A percentile compares a stretch with the other conserved stretches of the same genome.
Evolutionary conservation across 2,888 invertebrate genomes (phyloP).

Genomic region (Endotricha flammealis): DNA sequence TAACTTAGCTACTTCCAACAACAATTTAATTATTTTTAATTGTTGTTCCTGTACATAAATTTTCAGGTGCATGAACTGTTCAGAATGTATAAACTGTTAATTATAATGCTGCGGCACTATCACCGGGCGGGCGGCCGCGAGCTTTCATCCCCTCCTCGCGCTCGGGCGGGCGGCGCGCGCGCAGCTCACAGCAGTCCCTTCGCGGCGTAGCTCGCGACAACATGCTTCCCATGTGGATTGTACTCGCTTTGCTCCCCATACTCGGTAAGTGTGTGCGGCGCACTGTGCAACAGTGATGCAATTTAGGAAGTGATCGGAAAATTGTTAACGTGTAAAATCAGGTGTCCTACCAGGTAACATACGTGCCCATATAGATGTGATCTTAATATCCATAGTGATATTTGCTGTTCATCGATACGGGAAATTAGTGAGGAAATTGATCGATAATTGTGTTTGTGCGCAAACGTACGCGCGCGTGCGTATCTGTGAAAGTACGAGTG

Average conservation of each 20-base stretch:
- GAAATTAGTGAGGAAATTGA: slow-evolving; percentile 31
- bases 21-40: too few relatives aligned
- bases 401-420: neutral
- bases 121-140: slow-evolving; percentile 55
- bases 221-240: slow-evolving; percentile 73
- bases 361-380: neutral
- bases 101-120: slow-evolving; percentile 8
- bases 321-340: slow-evolving; percentile 7
- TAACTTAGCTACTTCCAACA: too few relatives aligned
- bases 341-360: slow-evolving; percentile 3
- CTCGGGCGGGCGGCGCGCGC: slow-evolving; percentile 47
- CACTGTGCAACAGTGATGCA: slow-evolving; percentile 25
- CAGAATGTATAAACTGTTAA: slow-evolving; percentile 2
- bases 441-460: slow-evolving; percentile 31
- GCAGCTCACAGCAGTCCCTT: slow-evolving; percentile 49
- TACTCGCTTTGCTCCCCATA: slow-evolving; percentile 68
- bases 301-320: slow-evolving; percentile 30
- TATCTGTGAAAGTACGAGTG: slow-evolving; percentile 36
- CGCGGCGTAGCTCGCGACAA: slow-evolving; percentile 67
- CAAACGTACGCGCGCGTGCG: slow-evolving; percentile 30
- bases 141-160: slow-evolving; percentile 47
- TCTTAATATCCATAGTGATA: slow-evolving; percentile 6
- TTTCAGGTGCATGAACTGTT: neutral
- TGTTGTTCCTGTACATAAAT: too few relatives aligned
- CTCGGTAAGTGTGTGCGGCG: slow-evolving; percentile 60